Evolutionary conservation across 2,888 invertebrate genomes (phyloP).

Genomic region (Pteria penguin): DNA sequence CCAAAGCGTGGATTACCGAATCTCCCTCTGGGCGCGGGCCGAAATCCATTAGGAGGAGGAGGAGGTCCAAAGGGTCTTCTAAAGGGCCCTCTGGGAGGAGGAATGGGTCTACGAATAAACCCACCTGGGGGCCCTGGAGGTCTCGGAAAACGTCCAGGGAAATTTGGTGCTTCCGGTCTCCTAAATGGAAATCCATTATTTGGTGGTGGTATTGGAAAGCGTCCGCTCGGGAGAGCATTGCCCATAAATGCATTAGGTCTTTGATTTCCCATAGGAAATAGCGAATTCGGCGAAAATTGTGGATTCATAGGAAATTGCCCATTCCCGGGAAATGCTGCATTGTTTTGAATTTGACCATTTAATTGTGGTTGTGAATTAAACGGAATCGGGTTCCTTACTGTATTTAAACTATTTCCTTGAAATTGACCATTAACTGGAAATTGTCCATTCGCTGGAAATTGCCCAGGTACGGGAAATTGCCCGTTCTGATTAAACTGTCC

Average conservation of each 20-base stretch:
- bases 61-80: background rate
- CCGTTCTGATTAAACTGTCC: background rate
- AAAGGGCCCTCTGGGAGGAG: background rate
- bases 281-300: too few relatives aligned
- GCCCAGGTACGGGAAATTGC: too few relatives aligned
- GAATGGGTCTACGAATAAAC: background rate
- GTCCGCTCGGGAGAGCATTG: background rate
- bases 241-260: background rate
- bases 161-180: background rate
- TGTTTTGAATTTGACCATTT: too few relatives aligned
- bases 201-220: background rate
- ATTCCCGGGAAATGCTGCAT: too few relatives aligned
- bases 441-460: too few relatives aligned
- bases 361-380: too few relatives aligned
- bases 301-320: too few relatives aligned
- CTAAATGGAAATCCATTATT: background rate
- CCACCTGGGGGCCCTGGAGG: background rate
- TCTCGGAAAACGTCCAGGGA: background rate
- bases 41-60: background rate
- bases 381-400: too few relatives aligned
- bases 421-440: too few relatives aligned
- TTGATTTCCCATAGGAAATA: too few relatives aligned
- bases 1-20: background rate
- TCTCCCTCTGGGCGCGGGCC: background rate
- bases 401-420: too few relatives aligned